Percentiles rank a stretch among this genome's conserved stretches.
phyloP scores from a whole-genome alignment of 2,113 vertebrate species.

The Ameiurus melas region DNA sequence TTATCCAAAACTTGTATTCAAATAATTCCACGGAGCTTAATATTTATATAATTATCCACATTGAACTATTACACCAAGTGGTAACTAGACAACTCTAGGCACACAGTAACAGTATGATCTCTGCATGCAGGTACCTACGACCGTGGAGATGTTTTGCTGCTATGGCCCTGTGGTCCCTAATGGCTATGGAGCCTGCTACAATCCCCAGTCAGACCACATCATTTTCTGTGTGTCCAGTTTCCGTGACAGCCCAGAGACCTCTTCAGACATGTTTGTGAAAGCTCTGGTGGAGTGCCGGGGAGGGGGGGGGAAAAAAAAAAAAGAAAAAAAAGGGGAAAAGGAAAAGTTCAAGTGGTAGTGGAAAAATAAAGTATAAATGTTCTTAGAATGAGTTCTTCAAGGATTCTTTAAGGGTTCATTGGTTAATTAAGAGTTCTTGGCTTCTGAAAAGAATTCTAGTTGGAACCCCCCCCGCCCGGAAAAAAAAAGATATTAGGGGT shows the following conservation, averaged over 20 bases:
- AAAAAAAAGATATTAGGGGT: too few species aligned
- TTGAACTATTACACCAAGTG: background rate
- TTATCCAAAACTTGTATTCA: background rate
- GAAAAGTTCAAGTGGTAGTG: too few species aligned
- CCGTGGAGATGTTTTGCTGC: conserved; percentile 94
- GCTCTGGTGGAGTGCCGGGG: conserved; percentile 80
- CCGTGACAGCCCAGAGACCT: conserved; percentile 81
- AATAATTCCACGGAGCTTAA: background rate
- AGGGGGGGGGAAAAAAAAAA: too few species aligned
- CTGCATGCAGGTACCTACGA: conserved; percentile 85
- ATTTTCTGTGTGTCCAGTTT: conserved; percentile 94
- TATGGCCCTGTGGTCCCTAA: conserved; percentile 92
- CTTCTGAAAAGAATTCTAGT: background rate
- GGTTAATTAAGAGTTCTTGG: background rate
- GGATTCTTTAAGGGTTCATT: background rate
- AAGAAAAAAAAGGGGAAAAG: too few species aligned
- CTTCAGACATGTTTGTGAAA: conserved; percentile 79
- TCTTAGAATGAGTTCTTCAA: background rate
- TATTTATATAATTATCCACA: background rate
- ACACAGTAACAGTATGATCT: conserved; percentile 14
- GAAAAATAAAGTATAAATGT: conserved; percentile 45
- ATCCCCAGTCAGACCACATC: conserved; percentile 87
- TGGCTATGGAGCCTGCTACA: conserved; percentile 92
- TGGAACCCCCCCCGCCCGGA: too few species aligned
- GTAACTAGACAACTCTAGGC: background rate